These are phyloP conservation scores for Motacilla alba DNA, from an alignment of 2,113 vertebrate species.

Conservation along the genomic window DNA sequence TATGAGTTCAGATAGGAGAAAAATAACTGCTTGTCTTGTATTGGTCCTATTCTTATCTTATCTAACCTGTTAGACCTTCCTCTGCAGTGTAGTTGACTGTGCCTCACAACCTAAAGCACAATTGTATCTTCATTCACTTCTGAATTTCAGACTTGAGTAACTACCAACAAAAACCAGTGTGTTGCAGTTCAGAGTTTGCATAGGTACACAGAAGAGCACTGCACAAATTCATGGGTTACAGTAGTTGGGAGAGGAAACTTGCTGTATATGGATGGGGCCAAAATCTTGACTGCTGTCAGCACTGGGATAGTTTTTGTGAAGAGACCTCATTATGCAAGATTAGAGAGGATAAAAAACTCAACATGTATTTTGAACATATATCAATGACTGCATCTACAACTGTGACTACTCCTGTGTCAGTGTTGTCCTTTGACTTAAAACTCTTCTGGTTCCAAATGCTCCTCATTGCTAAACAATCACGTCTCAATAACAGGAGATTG, in stretches of 20 bases:
- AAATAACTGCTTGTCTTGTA: neutral
- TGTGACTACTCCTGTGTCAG: neutral
- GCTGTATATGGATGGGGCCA: neutral
- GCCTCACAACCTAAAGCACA: neutral
- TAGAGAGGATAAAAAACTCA: neutral
- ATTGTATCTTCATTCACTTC: neutral
- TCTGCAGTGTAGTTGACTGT: neutral
- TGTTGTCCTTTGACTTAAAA: neutral
- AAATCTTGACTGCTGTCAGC: neutral
- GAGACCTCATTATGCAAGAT: neutral
- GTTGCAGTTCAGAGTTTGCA: neutral
- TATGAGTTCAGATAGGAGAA: neutral
- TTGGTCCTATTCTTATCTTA: neutral
- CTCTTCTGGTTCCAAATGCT: neutral
- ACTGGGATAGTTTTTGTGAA: neutral
- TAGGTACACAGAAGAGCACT: neutral
- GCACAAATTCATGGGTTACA: neutral
- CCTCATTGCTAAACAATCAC: neutral
- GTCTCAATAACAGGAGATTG: neutral
- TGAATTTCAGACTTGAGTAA: neutral
- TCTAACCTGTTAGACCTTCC: neutral
- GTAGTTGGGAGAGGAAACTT: neutral
- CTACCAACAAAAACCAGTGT: neutral
- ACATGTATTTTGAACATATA: neutral
- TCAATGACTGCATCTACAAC: neutral